These are phyloP conservation scores for Drosophila neotestacea DNA, from an alignment of 2,888 invertebrate genomes.

Conservation along the genomic window DNA sequence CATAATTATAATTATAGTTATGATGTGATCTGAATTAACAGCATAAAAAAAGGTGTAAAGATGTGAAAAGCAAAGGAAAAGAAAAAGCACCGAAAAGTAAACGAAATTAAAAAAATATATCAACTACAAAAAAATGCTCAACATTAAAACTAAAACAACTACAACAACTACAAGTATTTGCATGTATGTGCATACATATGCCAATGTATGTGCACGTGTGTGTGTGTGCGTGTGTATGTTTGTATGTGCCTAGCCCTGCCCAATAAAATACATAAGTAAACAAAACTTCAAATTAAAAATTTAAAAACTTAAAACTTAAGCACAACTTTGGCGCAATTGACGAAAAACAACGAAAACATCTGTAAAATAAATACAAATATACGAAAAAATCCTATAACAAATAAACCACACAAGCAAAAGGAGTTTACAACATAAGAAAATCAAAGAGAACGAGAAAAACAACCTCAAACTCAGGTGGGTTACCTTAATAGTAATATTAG, in stretches of 20 bases:
- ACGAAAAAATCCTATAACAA: background rate
- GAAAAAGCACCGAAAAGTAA: constrained; percentile 5
- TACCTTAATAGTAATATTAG: background rate
- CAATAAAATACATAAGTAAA: constrained; percentile 1
- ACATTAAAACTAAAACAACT: constrained; percentile 22
- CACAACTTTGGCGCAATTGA: constrained; percentile 7
- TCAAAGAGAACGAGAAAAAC: background rate
- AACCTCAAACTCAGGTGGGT: constrained; percentile 25
- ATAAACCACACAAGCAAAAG: constrained; percentile 12
- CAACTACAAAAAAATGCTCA: constrained; percentile 30
- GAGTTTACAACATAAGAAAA: background rate
- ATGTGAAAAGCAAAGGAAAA: constrained; percentile 16
- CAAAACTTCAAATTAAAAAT: background rate
- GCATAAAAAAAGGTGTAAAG: constrained; percentile 31
- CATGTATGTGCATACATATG: constrained; percentile 26
- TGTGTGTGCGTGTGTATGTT: constrained; percentile 22
- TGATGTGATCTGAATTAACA: constrained; percentile 42
- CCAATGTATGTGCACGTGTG: constrained; percentile 1
- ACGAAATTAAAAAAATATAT: constrained; percentile 3
- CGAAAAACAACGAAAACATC: constrained; percentile 6
- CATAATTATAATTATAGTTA: constrained; percentile 30
- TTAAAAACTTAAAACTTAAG: background rate
- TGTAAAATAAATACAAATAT: background rate
- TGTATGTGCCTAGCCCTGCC: constrained; percentile 15
- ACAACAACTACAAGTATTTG: constrained; percentile 23